phyloP scores from a whole-genome alignment of 2,888 invertebrate species.

The Eulithis prunata region DNA sequence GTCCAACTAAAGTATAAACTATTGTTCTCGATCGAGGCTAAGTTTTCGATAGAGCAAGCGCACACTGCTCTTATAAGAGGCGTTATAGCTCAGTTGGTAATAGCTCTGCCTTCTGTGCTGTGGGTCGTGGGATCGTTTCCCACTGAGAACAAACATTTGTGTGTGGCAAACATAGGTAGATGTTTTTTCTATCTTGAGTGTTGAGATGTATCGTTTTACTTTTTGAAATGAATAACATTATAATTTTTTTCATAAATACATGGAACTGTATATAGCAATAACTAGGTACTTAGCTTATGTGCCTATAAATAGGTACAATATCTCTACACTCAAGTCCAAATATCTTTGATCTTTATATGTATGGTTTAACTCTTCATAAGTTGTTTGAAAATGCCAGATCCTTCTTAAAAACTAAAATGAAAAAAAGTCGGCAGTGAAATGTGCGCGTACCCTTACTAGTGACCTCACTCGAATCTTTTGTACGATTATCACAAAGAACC shows the following conservation, averaged over 20 bases:
- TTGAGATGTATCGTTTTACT: too few relatives aligned
- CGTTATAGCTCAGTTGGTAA: background rate
- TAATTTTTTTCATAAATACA: too few relatives aligned
- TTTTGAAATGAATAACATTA: too few relatives aligned
- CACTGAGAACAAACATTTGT: too few relatives aligned
- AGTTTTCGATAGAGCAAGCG: background rate
- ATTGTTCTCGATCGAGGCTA: slow-evolving; percentile 14
- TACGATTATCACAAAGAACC: slow-evolving; percentile 38
- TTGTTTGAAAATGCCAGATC: background rate
- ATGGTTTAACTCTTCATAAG: background rate
- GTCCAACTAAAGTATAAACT: slow-evolving; percentile 5
- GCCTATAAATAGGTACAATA: too few relatives aligned
- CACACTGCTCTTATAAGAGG: background rate
- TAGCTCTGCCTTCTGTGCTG: background rate
- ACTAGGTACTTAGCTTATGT: too few relatives aligned
- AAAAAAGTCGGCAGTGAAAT: slow-evolving; percentile 2
- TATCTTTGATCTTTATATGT: background rate
- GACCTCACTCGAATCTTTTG: slow-evolving; percentile 40
- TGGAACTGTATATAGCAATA: too few relatives aligned
- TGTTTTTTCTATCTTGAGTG: background rate
- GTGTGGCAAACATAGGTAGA: too few relatives aligned
- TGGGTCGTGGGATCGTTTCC: too few relatives aligned
- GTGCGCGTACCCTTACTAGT: slow-evolving; percentile 13
- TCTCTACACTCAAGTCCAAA: too few relatives aligned
- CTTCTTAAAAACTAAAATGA: background rate